phyloP scores from a whole-genome alignment of 2,888 invertebrate species.

The Oligia fasciuncula region DNA sequence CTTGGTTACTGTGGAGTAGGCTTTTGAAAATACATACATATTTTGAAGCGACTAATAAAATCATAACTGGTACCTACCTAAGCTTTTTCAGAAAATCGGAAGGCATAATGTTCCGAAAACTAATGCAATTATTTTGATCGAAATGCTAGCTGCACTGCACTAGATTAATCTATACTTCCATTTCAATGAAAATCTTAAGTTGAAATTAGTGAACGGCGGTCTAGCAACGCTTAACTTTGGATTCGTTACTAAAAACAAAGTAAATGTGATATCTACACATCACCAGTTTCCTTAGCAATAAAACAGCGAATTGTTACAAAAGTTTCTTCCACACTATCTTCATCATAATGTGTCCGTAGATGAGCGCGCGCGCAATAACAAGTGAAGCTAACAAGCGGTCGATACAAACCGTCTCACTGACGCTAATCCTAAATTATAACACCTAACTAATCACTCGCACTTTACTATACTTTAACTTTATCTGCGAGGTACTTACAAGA shows the following conservation, averaged over 20 bases:
- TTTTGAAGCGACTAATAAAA: neutral
- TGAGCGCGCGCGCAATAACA: slow-evolving; percentile 86
- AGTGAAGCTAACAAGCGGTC: slow-evolving; percentile 88
- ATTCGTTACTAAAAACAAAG: neutral
- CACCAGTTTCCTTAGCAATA: neutral
- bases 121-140: neutral
- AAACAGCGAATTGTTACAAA: neutral
- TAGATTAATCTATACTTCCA: neutral
- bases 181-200: neutral
- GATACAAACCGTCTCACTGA: slow-evolving; percentile 80
- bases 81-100: neutral
- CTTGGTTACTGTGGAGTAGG: slow-evolving; percentile 69
- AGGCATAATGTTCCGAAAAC: neutral
- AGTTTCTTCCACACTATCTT: slow-evolving; percentile 50
- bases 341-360: slow-evolving; percentile 74
- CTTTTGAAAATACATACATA: slow-evolving; percentile 44
- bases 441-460: slow-evolving; percentile 84
- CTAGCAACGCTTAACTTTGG: no score
- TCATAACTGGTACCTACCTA: no score
- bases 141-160: neutral
- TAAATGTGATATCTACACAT: neutral
- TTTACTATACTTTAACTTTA: slow-evolving; percentile 56
- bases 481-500: slow-evolving; percentile 55
- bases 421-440: slow-evolving; percentile 87
- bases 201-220: neutral